Base-by-base conservation (phyloP, 1,140 invertebrate genomes). In the Eueides isabella region DNA sequence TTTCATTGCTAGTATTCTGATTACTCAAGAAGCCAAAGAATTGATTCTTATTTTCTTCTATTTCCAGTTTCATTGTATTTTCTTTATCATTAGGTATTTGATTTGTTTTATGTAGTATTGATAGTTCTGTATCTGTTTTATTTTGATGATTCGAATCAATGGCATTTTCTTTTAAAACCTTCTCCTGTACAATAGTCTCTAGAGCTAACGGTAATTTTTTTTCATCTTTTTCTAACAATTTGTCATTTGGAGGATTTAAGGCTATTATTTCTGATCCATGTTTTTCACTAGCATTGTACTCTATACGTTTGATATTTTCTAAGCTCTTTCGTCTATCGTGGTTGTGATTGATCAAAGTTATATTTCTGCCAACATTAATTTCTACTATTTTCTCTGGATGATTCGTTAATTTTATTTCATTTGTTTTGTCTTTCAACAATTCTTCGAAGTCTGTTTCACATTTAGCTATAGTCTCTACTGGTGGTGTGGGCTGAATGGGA, bases 381-480 rank as follows among this genome's bases (percentile, higher is more conserved):
- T 93, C 91, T 30, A 91, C 76, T 76, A 87, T 91, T 68, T 92
- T 93, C 55, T 91, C 87, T 26, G 87, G 81, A 67, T 86, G 85
- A 75, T 91, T 92, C 19, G 84, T 87, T 12, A 94, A 81, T 86
- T 93, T 94, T 44, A 92, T 93, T 85, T 93, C 90, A 84, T 91
- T 93, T 30, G 92, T 91, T 71, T 89, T 93, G 78, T 93, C 92
- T 85, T 93, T 94, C 31, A 94, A 78, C 26, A 94, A 80, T 80
- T 94, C 93, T 79, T 94, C 93, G 82, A 93, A 94, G 81, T 94
- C 93, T 55, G 92, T 94, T 77, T 91, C 92, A 87, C 91, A 90
- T 85, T 93, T 94, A 4, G 82, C 23, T 62, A 79, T 78, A 29
- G 72, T 71, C 67, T 86, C 86, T 23, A 66, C 28, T 23, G 74